phyloP scores from a whole-genome alignment of 2,113 vertebrate species.

The Asarcornis scutulata region DNA sequence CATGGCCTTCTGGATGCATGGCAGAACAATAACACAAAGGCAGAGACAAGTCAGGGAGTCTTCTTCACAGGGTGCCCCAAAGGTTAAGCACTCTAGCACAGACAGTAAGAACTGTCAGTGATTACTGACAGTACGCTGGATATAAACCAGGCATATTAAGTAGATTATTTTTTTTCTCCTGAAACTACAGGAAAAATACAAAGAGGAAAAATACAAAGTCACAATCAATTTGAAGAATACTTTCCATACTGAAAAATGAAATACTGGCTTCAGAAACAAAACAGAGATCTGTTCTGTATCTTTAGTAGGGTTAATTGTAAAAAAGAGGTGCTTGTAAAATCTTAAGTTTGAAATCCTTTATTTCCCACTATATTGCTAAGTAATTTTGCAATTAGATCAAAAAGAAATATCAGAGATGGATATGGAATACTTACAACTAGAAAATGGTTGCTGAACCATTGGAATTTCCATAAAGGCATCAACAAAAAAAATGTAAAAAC shows the following conservation, averaged over 20 bases:
- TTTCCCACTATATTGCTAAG: constrained; percentile 59
- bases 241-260: not conserved
- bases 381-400: constrained; percentile 28
- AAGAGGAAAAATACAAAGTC: constrained; percentile 43
- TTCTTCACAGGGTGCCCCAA: not conserved
- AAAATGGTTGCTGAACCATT: constrained; percentile 12
- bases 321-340: constrained; percentile 49
- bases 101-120: not conserved
- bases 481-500: constrained; percentile 56
- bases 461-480: constrained; percentile 37
- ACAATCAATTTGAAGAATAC: not conserved
- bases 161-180: not conserved
- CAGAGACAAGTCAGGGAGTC: not conserved
- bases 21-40: not conserved
- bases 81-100: not conserved
- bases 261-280: constrained; percentile 28
- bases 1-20: not conserved
- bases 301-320: not conserved
- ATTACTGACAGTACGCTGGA: not conserved
- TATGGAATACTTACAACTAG: constrained; percentile 39
- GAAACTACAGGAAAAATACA: constrained; percentile 17
- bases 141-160: not conserved
- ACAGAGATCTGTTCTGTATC: not conserved
- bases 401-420: constrained; percentile 37
- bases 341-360: constrained; percentile 48